Evolutionary conservation across 2,797 vertebrate species (phyloP), one percentile per base, ranked within the genome.

Genomic region (Sarcoramphus papa): DNA sequence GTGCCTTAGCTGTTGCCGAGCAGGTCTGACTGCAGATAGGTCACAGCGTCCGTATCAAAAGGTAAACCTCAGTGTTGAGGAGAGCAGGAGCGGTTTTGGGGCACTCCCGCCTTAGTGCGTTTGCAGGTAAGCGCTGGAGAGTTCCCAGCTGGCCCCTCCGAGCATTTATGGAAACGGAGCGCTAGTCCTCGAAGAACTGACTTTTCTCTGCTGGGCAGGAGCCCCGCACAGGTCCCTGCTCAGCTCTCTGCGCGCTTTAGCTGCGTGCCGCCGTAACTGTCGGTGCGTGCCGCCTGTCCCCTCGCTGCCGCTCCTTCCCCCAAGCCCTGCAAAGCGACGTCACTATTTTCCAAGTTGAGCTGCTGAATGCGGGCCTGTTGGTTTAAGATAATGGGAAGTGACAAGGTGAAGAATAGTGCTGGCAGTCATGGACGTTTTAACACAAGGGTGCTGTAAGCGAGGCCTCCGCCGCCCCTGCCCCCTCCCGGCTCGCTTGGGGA

Each of bases 321-420:
- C 65, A 23, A 10, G 27, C 68, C 35, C 72, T 41, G 37, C 81
- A 22, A 47, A 54, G 82, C 74, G 23, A 91, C 40, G 22, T 37
- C 89, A 82, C 88, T 63, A 28, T 73, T 95, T 89, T 94, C 88
- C 56, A 76, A 87, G 93, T 76, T 17, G 95, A 88, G 95, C 92
- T 33, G 90, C 82, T 98, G 96, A 96, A 95, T 95, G 93, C 80
- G 85, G 88, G 89, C 73, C 94, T 64, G 47, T 96, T 91, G 95
- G 94, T 96, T 93, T 97, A 91, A 85, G 94, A 96, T 98, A 98
- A 98, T 97, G 94, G 95, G 95, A 97, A 97, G 89, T 98, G 97
- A 98, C 97, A 98, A 97, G 97, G 94, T 91, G 94, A 97, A 98
- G 97, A 97, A 97, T 97, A 90, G 96, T 79, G 93, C 92, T 97